Evolutionary conservation across 2,113 vertebrate species (phyloP), one percentile per base, ranked within the genome.

Genomic region (Xyrauchen texanus): DNA sequence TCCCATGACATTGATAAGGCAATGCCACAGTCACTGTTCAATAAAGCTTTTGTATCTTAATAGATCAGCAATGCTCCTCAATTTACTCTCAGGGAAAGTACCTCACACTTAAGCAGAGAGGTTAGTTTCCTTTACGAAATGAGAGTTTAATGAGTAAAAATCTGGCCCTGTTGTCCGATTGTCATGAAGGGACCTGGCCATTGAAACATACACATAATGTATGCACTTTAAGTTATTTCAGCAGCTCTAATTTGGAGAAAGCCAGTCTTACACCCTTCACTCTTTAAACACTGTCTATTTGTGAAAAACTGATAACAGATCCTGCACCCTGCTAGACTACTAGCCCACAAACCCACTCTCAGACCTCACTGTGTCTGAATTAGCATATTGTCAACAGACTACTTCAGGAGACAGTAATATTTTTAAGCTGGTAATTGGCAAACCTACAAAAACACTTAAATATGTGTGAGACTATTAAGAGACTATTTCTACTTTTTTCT

Each of bases 41-140:
- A 84, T 79, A 80, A 71, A 78, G 82, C 81, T 85, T 83, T 83
- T 80, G 81, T 86, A 73, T 68, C 51, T 58, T 21, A 11, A 45
- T 34, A 68, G 76, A 68, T 53, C 46, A 63, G 55, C 66, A 78
- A 75, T 74, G 52, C 34, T 42, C 61, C 57, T 85, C 78, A 76
- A 69, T 74, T 71, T 83, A 62, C 52, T 76, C 77, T 68, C 44
- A 67, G 78, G 85, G 77, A 85, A 85, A 87, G 58, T 62, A 81
- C 74, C 79, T 67, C 63, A 60, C 9, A 74, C 47, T 34, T 34
- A 34, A 34, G 11, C 63, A 55, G 12, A 83, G 82, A 83, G 82
- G 79, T 84, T 75, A 72, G 60, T 55, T 61, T 7, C 1, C 21
- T 34, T 34, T 34, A 34, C 21, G 21, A 34, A 34, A 34, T 34